phyloP scores from a whole-genome alignment of 1,140 invertebrate species.

The Hylaeus volcanicus region DNA sequence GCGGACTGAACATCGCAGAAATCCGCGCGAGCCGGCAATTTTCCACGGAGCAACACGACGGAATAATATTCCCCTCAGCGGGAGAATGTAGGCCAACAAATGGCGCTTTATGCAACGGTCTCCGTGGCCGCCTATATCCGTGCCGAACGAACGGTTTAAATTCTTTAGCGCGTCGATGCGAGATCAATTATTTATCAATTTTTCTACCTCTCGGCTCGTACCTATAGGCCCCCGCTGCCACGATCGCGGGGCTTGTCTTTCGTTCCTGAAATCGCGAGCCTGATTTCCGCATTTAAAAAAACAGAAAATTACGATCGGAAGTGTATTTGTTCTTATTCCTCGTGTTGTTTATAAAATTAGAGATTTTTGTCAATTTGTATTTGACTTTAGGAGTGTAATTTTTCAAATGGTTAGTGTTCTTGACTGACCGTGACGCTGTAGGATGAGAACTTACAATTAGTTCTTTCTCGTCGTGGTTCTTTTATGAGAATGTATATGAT shows the following conservation, averaged over 20 bases:
- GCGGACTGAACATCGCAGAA: not conserved
- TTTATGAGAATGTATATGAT: too few relatives aligned
- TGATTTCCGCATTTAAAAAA: too few relatives aligned
- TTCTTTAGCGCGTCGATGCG: slow-evolving; percentile 61
- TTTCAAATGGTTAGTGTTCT: too few relatives aligned
- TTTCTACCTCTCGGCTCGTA: slow-evolving; percentile 2
- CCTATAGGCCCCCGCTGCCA: slow-evolving; percentile 39
- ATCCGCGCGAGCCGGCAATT: slow-evolving; percentile 26
- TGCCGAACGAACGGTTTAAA: slow-evolving; percentile 46
- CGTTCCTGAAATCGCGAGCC: too few relatives aligned
- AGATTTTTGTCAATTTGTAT: too few relatives aligned
- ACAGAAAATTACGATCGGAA: too few relatives aligned
- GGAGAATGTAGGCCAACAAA: slow-evolving; percentile 56
- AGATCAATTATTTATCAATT: slow-evolving; percentile 63
- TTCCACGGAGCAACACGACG: slow-evolving; percentile 1
- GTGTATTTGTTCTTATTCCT: too few relatives aligned
- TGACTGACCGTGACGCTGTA: too few relatives aligned
- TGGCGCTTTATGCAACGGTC: slow-evolving; percentile 44
- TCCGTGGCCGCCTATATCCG: slow-evolving; percentile 31
- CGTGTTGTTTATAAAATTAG: too few relatives aligned
- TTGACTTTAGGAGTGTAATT: too few relatives aligned
- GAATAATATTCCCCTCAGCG: slow-evolving; percentile 12
- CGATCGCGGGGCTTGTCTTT: not conserved
- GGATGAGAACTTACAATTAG: too few relatives aligned
- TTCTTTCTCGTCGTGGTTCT: too few relatives aligned